Conservation (phyloP, 2,888 invertebrate species). For the Aphrophora alni region DNA sequence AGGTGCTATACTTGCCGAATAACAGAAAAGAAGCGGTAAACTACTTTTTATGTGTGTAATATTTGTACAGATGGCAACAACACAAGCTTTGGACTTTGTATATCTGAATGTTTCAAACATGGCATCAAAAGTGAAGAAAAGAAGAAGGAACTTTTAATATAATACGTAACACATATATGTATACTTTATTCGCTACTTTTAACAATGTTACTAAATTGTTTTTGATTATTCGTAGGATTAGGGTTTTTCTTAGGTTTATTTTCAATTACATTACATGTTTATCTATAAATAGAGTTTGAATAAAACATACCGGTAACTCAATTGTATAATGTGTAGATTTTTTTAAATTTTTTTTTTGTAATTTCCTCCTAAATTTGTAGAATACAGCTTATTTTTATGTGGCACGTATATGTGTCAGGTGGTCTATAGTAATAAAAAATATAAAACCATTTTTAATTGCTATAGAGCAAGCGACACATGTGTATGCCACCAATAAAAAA, state of each 20-base stretch:
- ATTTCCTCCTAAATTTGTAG: not conserved
- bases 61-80: not conserved
- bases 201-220: too few relatives aligned
- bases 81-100: slow-evolving; percentile 3
- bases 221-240: not conserved
- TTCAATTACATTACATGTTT: not conserved
- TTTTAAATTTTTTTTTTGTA: not conserved
- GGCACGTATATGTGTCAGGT: not conserved
- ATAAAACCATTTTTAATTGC: not conserved
- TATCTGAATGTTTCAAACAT: not conserved
- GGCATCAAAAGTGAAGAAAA: not conserved
- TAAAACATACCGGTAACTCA: not conserved
- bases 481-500: not conserved
- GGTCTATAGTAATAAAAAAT: slow-evolving; percentile 4
- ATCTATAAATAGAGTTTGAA: not conserved
- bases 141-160: too few relatives aligned
- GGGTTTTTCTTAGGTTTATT: not conserved
- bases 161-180: too few relatives aligned
- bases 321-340: not conserved
- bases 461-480: not conserved
- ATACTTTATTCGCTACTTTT: too few relatives aligned
- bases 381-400: not conserved
- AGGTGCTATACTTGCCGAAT: too few relatives aligned
- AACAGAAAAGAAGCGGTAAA: not conserved
- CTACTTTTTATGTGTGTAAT: not conserved